Percentiles rank a stretch among this genome's conserved stretches.
phyloP scores from a whole-genome alignment of 2,888 invertebrate species.

The Pheosia tremula region DNA sequence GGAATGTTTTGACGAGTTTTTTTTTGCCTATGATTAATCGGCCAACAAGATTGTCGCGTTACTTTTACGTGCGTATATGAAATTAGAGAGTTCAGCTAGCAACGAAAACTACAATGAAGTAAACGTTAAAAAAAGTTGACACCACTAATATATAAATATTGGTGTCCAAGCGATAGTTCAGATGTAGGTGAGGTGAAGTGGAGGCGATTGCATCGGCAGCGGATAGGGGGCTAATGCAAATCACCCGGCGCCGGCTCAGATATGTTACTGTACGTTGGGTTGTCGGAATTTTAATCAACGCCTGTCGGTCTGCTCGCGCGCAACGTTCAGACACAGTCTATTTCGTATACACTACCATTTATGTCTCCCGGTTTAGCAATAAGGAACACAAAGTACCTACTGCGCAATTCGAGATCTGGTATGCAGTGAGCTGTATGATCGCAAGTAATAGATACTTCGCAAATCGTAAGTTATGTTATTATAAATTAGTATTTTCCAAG shows the following conservation, averaged over 20 bases:
- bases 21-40: slow-evolving; percentile 11
- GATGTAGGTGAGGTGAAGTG: slow-evolving; percentile 25
- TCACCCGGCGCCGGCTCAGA: slow-evolving; percentile 14
- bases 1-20: slow-evolving; percentile 11
- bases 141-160: slow-evolving; percentile 16
- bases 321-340: slow-evolving; percentile 27
- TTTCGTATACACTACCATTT: slow-evolving; percentile 52
- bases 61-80: slow-evolving; percentile 1
- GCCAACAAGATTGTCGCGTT: slow-evolving; percentile 10
- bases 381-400: slow-evolving; percentile 45
- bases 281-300: slow-evolving; percentile 54
- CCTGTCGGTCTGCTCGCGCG: slow-evolving; percentile 30
- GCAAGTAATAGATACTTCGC: slow-evolving; percentile 11
- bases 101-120: neutral
- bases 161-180: slow-evolving; percentile 17
- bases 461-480: neutral
- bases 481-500: no score
- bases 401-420: slow-evolving; percentile 31
- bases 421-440: slow-evolving; percentile 26
- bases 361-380: slow-evolving; percentile 57
- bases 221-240: slow-evolving; percentile 20
- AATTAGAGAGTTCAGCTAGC: neutral
- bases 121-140: slow-evolving; percentile 15
- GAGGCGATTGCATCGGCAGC: slow-evolving; percentile 21
- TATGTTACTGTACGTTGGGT: slow-evolving; percentile 25